A percentile compares a stretch with the other conserved stretches of the same genome.
Evolutionary conservation across 2,797 vertebrate species (phyloP).

Genomic region (Cossypha heuglini): DNA sequence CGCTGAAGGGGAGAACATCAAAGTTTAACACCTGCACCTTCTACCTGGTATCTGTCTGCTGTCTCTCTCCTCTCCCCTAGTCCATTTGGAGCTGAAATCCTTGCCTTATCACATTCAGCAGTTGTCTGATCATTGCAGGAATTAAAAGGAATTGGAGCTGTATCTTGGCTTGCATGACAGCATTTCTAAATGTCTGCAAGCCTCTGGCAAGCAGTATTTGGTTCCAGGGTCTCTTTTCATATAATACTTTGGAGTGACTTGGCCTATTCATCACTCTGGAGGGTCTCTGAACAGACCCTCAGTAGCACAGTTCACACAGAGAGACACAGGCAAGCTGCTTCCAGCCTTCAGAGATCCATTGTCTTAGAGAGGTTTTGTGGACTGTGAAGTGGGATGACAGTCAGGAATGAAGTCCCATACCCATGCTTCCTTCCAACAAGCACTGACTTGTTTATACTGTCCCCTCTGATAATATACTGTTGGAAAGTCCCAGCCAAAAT

Average conservation of each 20-base stretch:
- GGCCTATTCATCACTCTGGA: background rate
- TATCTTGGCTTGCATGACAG: background rate
- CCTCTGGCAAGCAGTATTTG: background rate
- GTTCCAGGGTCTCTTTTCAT: background rate
- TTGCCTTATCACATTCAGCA: conserved; percentile 37
- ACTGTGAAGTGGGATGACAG: background rate
- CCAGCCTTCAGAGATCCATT: background rate
- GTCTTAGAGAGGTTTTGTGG: background rate
- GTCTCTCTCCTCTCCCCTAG: background rate
- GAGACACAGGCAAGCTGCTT: background rate
- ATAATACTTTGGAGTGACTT: background rate
- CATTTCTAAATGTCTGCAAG: background rate
- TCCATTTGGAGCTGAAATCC: background rate
- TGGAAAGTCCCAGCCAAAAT: background rate
- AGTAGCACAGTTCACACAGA: background rate
- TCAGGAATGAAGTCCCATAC: background rate
- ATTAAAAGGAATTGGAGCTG: background rate
- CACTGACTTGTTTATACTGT: background rate
- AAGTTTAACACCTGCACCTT: background rate
- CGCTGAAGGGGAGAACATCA: background rate
- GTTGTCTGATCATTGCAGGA: conserved; percentile 1
- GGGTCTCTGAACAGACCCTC: background rate
- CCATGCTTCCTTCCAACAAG: background rate
- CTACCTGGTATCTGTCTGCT: background rate
- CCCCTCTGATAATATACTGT: background rate